phyloP scores from a whole-genome alignment of 2,797 vertebrate genomes.

The Avahi laniger region DNA sequence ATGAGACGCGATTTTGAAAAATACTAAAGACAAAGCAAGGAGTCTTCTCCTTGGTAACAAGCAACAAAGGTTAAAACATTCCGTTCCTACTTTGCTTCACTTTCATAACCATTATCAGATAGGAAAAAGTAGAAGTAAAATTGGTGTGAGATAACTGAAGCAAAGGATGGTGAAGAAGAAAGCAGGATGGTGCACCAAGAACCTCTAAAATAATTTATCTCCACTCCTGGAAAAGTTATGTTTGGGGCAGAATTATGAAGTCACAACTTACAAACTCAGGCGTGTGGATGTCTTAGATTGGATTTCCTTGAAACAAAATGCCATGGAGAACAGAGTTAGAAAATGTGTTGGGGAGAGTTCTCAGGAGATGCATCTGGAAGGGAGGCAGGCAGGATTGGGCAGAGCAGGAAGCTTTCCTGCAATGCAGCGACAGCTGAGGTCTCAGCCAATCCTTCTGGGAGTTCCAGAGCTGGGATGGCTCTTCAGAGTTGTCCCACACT shows the following conservation, averaged over 20 bases:
- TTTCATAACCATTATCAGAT: not conserved
- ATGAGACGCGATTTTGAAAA: constrained; percentile 16
- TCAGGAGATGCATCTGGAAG: not conserved
- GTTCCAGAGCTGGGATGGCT: not conserved
- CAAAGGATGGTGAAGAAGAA: not conserved
- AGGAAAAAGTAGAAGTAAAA: not conserved
- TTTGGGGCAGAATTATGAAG: not conserved
- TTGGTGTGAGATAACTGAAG: not conserved
- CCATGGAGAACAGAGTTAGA: not conserved
- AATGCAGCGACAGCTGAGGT: not conserved
- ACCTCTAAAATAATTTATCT: not conserved
- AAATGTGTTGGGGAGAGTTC: not conserved
- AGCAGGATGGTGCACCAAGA: not conserved
- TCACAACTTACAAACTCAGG: not conserved
- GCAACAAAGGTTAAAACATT: not conserved
- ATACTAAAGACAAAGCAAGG: not conserved
- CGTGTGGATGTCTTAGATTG: not conserved
- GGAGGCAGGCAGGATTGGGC: not conserved
- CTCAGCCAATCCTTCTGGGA: not conserved
- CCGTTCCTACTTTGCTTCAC: not conserved
- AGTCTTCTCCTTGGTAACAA: not conserved
- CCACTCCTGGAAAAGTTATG: not conserved
- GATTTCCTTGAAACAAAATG: not conserved
- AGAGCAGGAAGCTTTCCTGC: not conserved
- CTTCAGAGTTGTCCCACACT: not conserved